Base-by-base conservation (phyloP, 30 jellyfish, hydroid and myxozoan species). In the Cassiopea xamachana region DNA sequence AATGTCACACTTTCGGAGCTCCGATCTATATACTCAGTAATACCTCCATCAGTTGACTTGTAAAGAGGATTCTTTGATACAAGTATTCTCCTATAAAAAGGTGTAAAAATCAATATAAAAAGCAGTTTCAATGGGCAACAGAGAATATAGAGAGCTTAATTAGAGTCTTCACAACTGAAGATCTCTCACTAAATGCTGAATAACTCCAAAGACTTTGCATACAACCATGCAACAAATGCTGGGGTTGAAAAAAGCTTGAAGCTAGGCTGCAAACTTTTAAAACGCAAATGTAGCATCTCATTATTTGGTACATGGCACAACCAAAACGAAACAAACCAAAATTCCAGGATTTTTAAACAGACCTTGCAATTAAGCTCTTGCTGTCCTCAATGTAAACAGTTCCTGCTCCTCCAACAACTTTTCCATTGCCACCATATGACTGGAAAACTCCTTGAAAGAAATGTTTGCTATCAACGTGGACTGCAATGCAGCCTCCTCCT, bases 401-500 rank as follows among this genome's bases (percentile, higher is more conserved):
- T 76, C 95, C 95, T 4, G 95, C 87, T 2, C 95, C 95, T n/a
- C 95, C 95, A 50, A 70, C 68, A 49, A 74, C 62, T 69, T 71
- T 68, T 18, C 95, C 95, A 43, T 55, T 71, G 67, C 95, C 95
- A 78, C 95, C 95, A 88, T 27, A 73, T n/a, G 91, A 79, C 67
- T 80, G 91, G 55, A 88, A 68, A 0, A 58, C 3, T 1, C 95
- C 95, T 51, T 72, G 78, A 60, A 79, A 88, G 7, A 27, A 16
- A 69, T 17, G 17, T 47, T 17, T 75, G 67, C 71, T 50, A 73
- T 79, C 81, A 19, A 88, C 91, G 60, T 88, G 95, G 19, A 88
- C 86, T 44, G 95, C 95, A 51, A 88, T 71, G 87, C 95, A 88
- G 73, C 95, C 95, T 62, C 95, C 95, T 16, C 95, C 95, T 1